These are phyloP conservation scores for Coracopsis vasa DNA, from an alignment of 2,113 vertebrate genomes.

Conservation along the genomic window DNA sequence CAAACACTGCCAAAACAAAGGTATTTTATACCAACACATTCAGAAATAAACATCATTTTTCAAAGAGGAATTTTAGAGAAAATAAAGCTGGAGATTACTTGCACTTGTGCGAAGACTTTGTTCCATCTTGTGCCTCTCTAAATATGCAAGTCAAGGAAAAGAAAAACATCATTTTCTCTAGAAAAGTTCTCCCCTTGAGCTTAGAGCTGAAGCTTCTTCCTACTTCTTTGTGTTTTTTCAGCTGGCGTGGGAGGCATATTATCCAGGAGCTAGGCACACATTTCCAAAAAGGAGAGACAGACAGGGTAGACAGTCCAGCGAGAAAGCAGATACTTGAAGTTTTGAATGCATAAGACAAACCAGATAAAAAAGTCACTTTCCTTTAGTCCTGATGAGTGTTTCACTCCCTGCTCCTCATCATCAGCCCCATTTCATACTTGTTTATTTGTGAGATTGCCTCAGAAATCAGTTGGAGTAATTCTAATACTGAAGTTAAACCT, in stretches of 20 bases:
- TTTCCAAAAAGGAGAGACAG: slow-evolving; percentile 15
- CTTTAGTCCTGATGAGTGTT: neutral
- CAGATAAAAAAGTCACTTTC: neutral
- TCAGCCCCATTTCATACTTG: neutral
- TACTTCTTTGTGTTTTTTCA: slow-evolving; percentile 39
- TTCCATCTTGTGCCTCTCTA: neutral
- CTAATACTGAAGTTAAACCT: neutral
- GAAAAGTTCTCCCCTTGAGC: neutral
- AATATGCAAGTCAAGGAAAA: slow-evolving; percentile 2
- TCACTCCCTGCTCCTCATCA: neutral
- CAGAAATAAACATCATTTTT: neutral
- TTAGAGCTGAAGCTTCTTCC: neutral
- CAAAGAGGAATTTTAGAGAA: neutral
- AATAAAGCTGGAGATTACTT: neutral
- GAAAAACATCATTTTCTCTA: slow-evolving; percentile 3
- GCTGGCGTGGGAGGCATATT: neutral
- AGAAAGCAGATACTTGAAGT: neutral
- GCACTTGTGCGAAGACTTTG: neutral
- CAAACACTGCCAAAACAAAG: neutral
- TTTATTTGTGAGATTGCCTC: neutral
- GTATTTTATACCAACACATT: neutral
- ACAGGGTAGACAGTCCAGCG: neutral
- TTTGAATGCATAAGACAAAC: neutral
- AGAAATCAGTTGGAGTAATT: neutral
- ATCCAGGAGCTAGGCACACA: slow-evolving; percentile 17